A percentile compares a stretch with the other conserved stretches of the same genome.
phyloP scores from a whole-genome alignment of 2,888 invertebrate species.

The Mesorhabditis belari region DNA sequence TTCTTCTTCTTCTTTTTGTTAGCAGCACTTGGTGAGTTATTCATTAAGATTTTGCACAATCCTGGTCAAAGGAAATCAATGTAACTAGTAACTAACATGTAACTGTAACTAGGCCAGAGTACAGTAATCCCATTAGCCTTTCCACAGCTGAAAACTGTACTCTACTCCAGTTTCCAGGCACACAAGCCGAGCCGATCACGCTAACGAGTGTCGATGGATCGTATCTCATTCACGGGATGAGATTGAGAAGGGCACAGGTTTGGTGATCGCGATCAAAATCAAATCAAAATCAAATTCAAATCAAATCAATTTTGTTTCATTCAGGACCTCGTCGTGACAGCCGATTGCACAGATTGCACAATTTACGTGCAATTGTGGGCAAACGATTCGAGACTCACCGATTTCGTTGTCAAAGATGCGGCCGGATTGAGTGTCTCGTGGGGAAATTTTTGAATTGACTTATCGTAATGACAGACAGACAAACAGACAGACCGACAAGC shows the following conservation, averaged over 20 bases:
- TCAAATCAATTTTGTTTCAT: no score
- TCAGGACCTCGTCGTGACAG: neutral
- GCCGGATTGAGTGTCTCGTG: no score
- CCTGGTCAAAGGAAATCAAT: neutral
- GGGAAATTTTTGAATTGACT: no score
- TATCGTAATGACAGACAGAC: no score
- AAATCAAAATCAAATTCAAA: no score
- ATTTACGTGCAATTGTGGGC: neutral
- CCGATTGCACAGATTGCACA: neutral
- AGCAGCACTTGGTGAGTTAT: no score
- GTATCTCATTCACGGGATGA: neutral
- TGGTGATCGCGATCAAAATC: neutral
- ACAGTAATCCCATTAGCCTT: neutral
- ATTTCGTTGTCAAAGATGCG: neutral
- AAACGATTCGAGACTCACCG: neutral
- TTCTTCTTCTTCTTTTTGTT: no score
- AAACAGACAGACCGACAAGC: no score
- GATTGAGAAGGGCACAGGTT: neutral
- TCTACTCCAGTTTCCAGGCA: neutral
- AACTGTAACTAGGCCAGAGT: neutral
- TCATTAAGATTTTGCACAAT: no score
- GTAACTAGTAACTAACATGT: neutral
- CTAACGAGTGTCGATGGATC: neutral
- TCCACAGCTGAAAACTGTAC: neutral
- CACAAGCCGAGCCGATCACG: neutral